Conservation (phyloP, 2,888 invertebrate species). For the Campoplex nolae region DNA sequence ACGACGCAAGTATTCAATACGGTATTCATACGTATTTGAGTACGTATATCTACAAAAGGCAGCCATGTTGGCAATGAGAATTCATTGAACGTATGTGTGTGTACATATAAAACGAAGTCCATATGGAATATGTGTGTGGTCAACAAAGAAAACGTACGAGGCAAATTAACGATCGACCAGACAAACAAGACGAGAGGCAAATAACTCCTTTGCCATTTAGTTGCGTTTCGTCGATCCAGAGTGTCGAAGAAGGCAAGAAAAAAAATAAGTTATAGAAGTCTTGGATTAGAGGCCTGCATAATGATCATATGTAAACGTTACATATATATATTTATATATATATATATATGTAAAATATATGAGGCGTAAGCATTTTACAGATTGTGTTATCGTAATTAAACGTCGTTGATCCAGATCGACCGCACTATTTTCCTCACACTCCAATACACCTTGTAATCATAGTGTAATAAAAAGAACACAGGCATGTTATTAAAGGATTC, state of each 20-base stretch:
- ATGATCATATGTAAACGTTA: background rate
- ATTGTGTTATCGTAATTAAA: constrained; percentile 57
- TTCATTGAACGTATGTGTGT: constrained; percentile 49
- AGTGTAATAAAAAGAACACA: background rate
- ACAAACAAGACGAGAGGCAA: constrained; percentile 36
- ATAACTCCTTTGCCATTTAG: constrained; percentile 39
- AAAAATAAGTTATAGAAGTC: constrained; percentile 3
- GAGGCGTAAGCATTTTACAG: background rate
- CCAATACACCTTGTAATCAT: constrained; percentile 41
- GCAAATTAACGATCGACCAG: constrained; percentile 51
- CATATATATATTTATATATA: background rate
- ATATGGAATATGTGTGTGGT: constrained; percentile 17
- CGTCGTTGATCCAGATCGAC: constrained; percentile 49
- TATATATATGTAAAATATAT: background rate
- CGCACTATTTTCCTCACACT: background rate
- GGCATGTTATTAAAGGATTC: background rate
- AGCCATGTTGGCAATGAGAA: constrained; percentile 59
- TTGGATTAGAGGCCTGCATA: background rate
- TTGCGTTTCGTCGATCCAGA: background rate
- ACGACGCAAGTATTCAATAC: constrained; percentile 50
- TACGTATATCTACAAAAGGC: constrained; percentile 25
- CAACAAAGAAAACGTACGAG: constrained; percentile 47
- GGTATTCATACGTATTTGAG: constrained; percentile 10
- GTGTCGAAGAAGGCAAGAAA: background rate
- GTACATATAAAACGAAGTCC: background rate